Percentiles rank a stretch among this genome's conserved stretches.
Evolutionary conservation across 2,888 invertebrate genomes (phyloP).

Genomic region (Tryphoninae sp.): DNA sequence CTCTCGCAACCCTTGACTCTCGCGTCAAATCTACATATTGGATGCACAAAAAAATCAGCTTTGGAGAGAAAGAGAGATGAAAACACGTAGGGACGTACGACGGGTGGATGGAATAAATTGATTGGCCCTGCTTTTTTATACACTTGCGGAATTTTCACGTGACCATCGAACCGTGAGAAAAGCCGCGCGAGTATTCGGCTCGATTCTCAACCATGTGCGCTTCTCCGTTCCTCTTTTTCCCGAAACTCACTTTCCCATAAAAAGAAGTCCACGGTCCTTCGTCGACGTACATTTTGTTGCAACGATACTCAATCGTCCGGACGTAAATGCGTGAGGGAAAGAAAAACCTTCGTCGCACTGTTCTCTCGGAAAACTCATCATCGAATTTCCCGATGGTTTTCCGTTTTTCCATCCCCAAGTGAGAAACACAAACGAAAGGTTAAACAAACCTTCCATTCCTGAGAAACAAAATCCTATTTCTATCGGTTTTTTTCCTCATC

Average conservation of each 20-base stretch:
- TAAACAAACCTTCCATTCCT: slow-evolving; percentile 36
- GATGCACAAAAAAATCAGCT: neutral
- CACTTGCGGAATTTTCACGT: slow-evolving; percentile 58
- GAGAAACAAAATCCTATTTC: neutral
- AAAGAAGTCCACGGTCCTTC: slow-evolving; percentile 22
- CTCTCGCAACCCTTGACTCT: neutral
- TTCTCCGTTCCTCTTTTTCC: slow-evolving; percentile 4
- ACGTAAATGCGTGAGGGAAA: slow-evolving; percentile 54
- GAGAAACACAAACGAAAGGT: slow-evolving; percentile 29
- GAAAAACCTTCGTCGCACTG: slow-evolving; percentile 20
- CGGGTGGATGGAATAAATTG: slow-evolving; percentile 60
- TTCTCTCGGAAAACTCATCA: slow-evolving; percentile 58
- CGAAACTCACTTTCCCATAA: slow-evolving; percentile 25
- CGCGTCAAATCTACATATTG: slow-evolving; percentile 28
- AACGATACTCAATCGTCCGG: slow-evolving; percentile 52
- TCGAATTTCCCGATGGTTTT: slow-evolving; percentile 40
- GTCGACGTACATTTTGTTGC: slow-evolving; percentile 46
- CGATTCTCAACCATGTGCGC: neutral
- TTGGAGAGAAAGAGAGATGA: slow-evolving; percentile 5
- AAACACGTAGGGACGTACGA: slow-evolving; percentile 16
- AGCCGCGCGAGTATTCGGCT: slow-evolving; percentile 18
- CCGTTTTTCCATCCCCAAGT: slow-evolving; percentile 11
- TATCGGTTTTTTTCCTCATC: slow-evolving; percentile 25
- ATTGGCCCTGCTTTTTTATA: slow-evolving; percentile 57
- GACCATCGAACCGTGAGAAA: slow-evolving; percentile 55